These are phyloP conservation scores for Acleris laterana DNA, from an alignment of 2,888 invertebrate genomes.

Conservation along the genomic window DNA sequence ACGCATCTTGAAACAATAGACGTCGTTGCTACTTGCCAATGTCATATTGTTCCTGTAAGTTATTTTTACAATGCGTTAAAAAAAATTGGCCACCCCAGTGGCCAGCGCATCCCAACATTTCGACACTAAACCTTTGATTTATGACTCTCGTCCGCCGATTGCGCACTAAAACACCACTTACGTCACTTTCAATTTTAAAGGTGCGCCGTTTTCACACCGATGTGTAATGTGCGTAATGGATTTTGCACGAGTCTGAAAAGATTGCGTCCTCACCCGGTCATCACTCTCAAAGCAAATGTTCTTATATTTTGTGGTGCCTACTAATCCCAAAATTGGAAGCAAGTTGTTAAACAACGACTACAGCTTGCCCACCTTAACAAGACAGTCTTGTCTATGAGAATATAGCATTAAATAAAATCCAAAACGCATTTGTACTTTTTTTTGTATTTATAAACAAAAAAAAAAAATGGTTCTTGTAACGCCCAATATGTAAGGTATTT, in stretches of 20 bases:
- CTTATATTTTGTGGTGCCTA: too few species aligned
- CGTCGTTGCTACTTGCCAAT: slow-evolving; percentile 64
- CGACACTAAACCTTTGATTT: slow-evolving; percentile 84
- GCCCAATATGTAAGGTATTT: too few species aligned
- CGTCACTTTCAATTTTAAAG: slow-evolving; percentile 85
- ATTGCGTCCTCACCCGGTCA: too few species aligned
- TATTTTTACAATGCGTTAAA: slow-evolving; percentile 58
- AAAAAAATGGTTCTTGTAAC: too few species aligned
- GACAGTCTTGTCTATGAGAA: too few species aligned
- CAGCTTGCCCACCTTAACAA: too few species aligned
- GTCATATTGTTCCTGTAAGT: slow-evolving; percentile 76
- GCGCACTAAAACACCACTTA: slow-evolving; percentile 83
- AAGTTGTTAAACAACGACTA: too few species aligned
- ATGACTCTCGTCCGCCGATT: slow-evolving; percentile 79
- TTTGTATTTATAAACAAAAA: too few species aligned
- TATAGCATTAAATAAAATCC: too few species aligned
- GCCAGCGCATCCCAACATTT: slow-evolving; percentile 82
- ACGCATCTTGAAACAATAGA: slow-evolving; percentile 71
- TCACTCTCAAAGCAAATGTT: too few species aligned
- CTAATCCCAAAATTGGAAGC: too few species aligned
- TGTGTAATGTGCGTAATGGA: slow-evolving; percentile 1
- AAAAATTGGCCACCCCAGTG: slow-evolving; percentile 81
- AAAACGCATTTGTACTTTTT: too few species aligned
- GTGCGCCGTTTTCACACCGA: slow-evolving; percentile 64
- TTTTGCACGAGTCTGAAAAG: not conserved